Evolutionary conservation across 2,888 invertebrate species (phyloP), one percentile per base, ranked within the genome.

Genomic region (Trilocha varians): DNA sequence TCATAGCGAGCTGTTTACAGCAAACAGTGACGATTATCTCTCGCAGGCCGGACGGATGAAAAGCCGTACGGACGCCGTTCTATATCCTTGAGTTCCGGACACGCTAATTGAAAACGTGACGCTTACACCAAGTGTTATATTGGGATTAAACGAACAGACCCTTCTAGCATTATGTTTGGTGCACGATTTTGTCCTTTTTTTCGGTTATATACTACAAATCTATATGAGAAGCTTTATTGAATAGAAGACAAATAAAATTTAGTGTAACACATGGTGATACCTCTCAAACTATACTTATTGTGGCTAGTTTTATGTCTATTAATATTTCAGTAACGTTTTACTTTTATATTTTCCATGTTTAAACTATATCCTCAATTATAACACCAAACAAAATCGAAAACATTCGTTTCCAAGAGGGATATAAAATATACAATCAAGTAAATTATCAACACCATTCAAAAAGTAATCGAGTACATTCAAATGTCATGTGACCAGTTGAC

Each of bases 51-150:
- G 41, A 45, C 46, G 51, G 50, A 56, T 63, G 57, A 62, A 62
- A 57, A 46, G 52, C 44, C 52, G 48, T 50, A 43, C n/a, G 8
- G 18, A 33, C 33, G 34, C 33, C 39, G 17, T 18, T 25, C 53
- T 56, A 62, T 62, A 63, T 62, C 66, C 65, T 64, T 67, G 62
- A 69, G 68, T 62, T 59, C 59, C 61, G 67, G 67, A 62, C 65
- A 67, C 62, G 68, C 77, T 80, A 80, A 82, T 79, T 78, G 77
- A 78, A 80, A 78, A 80, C 82, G 80, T 80, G 80, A 78, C 73
- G 59, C 56, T 57, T 16, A n/a, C 16, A 33, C 18, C 32, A 32
- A 32, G 14, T 32, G 13, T 25, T 38, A 32, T 33, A 25, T 2
- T 25, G 25, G 25, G 11, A 25, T 25, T 25, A 25, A 25, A 25